Percentiles rank a stretch among this genome's conserved stretches.
Conservation (phyloP, 1,140 invertebrate genomes). For the Diorhabda elongata region DNA sequence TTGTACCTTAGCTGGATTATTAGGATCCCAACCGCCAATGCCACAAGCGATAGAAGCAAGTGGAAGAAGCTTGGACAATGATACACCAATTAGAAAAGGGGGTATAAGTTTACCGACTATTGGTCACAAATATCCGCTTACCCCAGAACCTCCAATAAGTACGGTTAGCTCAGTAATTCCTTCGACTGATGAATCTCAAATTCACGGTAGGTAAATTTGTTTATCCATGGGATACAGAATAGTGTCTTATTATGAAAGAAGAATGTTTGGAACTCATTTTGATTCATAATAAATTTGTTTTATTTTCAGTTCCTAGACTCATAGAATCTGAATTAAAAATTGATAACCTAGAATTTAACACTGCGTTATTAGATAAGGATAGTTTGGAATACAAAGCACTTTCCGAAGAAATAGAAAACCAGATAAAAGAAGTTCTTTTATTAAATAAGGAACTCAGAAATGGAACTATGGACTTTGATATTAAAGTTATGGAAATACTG, state of each 20-base stretch:
- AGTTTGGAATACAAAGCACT: conserved; percentile 61
- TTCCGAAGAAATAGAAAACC: conserved; percentile 53
- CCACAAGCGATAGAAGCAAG: conserved; percentile 34
- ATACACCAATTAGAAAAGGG: conserved; percentile 29
- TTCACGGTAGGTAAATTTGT: conserved; percentile 32
- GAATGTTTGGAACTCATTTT: no score
- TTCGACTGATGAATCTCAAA: conserved; percentile 50
- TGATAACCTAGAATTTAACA: conserved; percentile 60
- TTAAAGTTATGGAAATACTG: conserved; percentile 64
- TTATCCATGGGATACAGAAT: not conserved
- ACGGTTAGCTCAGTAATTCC: conserved; percentile 49
- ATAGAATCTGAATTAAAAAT: conserved; percentile 64
- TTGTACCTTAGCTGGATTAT: conserved; percentile 52
- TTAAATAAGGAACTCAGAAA: conserved; percentile 50
- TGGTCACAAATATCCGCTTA: conserved; percentile 33
- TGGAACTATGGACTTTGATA: conserved; percentile 51
- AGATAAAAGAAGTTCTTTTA: conserved; percentile 56
- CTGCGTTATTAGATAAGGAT: conserved; percentile 55
- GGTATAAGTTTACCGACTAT: conserved; percentile 31
- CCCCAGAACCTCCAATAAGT: conserved; percentile 49
- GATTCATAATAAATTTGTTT: conserved; percentile 19
- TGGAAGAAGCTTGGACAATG: conserved; percentile 40
- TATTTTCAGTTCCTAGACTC: conserved; percentile 59
- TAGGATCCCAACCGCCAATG: conserved; percentile 52
- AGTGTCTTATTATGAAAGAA: no score